Base-by-base conservation (phyloP, 2,113 vertebrate genomes). In the Lepidothrix coronata region DNA sequence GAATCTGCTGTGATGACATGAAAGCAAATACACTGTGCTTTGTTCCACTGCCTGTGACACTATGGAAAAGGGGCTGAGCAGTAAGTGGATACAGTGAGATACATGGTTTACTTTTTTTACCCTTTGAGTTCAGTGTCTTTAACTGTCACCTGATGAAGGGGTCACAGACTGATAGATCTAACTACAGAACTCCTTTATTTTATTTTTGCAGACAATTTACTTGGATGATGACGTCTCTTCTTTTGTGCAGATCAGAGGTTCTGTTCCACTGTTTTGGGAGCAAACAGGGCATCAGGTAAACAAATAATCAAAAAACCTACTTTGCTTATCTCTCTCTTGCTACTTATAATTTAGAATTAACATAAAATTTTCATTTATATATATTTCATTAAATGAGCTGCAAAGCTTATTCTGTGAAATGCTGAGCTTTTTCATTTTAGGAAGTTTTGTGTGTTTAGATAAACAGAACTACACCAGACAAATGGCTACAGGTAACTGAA, bases 231-330 rank as follows among this genome's bases (percentile, higher is more conserved):
- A 97, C 8, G 88, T 98, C 52, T 98, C 98, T 33, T 98, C 98
- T 58, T 98, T 98, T 94, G 97, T 98, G 85, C 98, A 98, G 94
- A 97, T 98, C 96, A 97, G 98, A 95, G 98, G 98, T 46, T 98
- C 98, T 8, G 98, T 98, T 59, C 98, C 98, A 2, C 96, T 98
- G 72, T 98, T 98, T 59, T 98, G 98, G 98, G 98, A 98, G 92
- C 98, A 98, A 92, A 97, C 91, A 1, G 92, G 96, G 30, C 93
- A 98, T 70, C 98, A 98, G 98, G 98, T 98, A 97, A 93, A 93
- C 79, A 51, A 54, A 76, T 68, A 58, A 66, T 48, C 23, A 33
- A n/a, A 58, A 93, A 76, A 14, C 19, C 23, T 80, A 28, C 46
- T 22, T 80, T 90, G 6, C 14, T 61, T 89, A 14, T 73, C 22